phyloP scores from a whole-genome alignment of 2,888 invertebrate genomes.

The Nudaria mundana region DNA sequence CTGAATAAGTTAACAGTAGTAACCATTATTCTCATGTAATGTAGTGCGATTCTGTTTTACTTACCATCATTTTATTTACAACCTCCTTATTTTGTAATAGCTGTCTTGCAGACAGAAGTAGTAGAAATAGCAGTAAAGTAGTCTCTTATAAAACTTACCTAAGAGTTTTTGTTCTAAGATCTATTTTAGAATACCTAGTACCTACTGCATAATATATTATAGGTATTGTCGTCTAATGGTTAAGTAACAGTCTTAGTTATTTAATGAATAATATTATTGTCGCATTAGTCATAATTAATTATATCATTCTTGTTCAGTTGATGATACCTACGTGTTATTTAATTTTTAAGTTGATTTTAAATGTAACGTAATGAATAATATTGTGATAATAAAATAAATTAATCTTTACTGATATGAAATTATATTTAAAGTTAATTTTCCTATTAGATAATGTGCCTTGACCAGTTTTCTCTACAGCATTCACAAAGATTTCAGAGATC shows the following conservation, averaged over 20 bases:
- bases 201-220: conserved; percentile 3
- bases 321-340: conserved; percentile 63
- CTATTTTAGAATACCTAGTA: conserved; percentile 1
- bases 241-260: conserved; percentile 16
- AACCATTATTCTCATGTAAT: too few species aligned
- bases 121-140: too few species aligned
- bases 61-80: too few species aligned
- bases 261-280: conserved; percentile 19
- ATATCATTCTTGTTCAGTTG: conserved; percentile 47
- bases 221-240: conserved; percentile 12
- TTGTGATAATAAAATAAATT: conserved; percentile 75
- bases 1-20: too few species aligned
- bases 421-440: background rate
- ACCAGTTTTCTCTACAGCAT: too few species aligned
- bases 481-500: too few species aligned
- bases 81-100: too few species aligned
- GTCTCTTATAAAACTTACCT: conserved; percentile 10
- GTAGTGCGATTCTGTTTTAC: too few species aligned
- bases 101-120: too few species aligned
- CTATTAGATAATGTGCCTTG: too few species aligned
- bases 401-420: conserved; percentile 42
- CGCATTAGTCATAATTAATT: conserved; percentile 26
- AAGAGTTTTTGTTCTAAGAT: conserved; percentile 15
- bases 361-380: conserved; percentile 40
- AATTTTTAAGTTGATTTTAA: conserved; percentile 64